Percentiles rank a stretch among this genome's conserved stretches.
These are phyloP conservation scores for Temnothorax rugatulus DNA, from an alignment of 2,888 invertebrate species.

Conservation along the genomic window DNA sequence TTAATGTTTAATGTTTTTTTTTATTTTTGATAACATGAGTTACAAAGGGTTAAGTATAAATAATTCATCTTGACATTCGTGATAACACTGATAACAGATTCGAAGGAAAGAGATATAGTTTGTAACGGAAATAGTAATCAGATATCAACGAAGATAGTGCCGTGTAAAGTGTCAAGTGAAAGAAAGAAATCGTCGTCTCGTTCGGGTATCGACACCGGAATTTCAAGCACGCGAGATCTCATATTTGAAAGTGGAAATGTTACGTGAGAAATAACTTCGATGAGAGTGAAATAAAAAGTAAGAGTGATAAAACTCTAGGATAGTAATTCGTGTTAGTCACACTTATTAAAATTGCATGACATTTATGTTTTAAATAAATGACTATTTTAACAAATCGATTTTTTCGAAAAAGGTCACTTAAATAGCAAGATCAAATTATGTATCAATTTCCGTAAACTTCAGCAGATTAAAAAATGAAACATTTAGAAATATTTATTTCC, in stretches of 20 bases:
- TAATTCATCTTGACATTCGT: background rate
- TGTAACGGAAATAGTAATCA: conserved; percentile 46
- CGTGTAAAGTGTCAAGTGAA: conserved; percentile 16
- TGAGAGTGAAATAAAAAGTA: conserved; percentile 40
- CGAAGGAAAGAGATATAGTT: background rate
- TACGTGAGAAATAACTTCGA: conserved; percentile 20
- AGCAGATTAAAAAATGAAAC: background rate
- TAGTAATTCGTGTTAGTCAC: conserved; percentile 11
- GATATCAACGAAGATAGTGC: conserved; percentile 39
- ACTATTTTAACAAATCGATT: background rate
- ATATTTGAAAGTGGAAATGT: conserved; percentile 42
- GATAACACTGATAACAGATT: background rate
- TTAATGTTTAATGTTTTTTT: too few species aligned
- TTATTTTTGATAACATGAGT: too few species aligned
- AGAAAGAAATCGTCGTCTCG: conserved; percentile 61
- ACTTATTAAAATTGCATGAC: background rate
- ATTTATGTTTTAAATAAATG: conserved; percentile 6
- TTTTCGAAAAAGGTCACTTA: background rate
- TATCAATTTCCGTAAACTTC: background rate
- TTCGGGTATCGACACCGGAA: conserved; percentile 52
- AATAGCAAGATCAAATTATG: background rate
- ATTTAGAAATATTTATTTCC: background rate
- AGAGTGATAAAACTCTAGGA: background rate
- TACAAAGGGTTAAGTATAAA: conserved; percentile 14
- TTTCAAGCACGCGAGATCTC: conserved; percentile 29